A percentile compares a stretch with the other conserved stretches of the same genome.
Conservation (phyloP, 2,888 invertebrate species). For the Elmis aenea region DNA sequence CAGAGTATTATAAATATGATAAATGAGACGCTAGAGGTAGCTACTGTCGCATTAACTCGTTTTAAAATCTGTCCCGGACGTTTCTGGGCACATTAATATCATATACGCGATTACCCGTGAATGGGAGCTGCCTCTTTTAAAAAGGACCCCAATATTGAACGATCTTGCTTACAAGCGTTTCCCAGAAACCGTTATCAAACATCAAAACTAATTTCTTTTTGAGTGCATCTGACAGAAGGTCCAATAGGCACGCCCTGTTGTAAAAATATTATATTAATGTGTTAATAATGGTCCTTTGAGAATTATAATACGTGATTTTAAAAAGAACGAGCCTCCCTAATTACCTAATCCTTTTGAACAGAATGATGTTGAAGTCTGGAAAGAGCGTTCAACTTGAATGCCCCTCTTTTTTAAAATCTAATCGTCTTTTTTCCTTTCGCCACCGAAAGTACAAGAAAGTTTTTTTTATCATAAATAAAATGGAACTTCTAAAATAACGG, state of each 20-base stretch:
- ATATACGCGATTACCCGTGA: conserved; percentile 48
- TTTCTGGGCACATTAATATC: conserved; percentile 47
- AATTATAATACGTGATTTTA: conserved; percentile 41
- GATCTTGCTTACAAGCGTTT: conserved; percentile 17
- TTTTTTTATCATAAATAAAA: too few species aligned
- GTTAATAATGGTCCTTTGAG: conserved; percentile 45
- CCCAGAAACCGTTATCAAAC: conserved; percentile 13
- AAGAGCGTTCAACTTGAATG: too few species aligned
- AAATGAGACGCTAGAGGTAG: conserved; percentile 41
- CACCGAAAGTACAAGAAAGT: too few species aligned
- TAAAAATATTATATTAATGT: conserved; percentile 48
- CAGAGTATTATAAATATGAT: conserved; percentile 42
- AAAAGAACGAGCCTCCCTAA: too few species aligned
- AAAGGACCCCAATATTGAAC: conserved; percentile 34
- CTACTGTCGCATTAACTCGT: conserved; percentile 45
- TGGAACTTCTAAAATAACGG: too few species aligned
- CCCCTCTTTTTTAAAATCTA: too few species aligned
- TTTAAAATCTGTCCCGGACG: conserved; percentile 47
- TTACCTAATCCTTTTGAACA: too few species aligned
- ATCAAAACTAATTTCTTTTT: conserved; percentile 40
- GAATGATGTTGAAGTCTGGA: too few species aligned
- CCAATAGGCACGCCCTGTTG: conserved; percentile 45
- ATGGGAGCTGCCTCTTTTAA: conserved; percentile 41
- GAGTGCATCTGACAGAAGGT: conserved; percentile 45
- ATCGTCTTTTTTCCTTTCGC: too few species aligned